A percentile compares a stretch with the other conserved stretches of the same genome.
Evolutionary conservation across 1,140 invertebrate genomes (phyloP).

Genomic region (Hydropsyche tenuis): DNA sequence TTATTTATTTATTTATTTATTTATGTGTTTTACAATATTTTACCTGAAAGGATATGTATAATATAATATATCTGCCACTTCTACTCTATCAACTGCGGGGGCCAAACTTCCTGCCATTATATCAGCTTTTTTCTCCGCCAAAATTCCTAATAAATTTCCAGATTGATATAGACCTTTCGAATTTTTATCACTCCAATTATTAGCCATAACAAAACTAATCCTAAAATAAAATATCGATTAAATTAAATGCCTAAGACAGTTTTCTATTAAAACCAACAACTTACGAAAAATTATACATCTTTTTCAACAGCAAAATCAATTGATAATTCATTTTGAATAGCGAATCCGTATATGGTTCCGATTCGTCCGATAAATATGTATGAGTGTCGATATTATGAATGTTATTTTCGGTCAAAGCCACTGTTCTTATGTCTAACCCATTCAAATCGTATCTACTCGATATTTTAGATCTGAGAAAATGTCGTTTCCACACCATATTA

Average conservation of each 20-base stretch:
- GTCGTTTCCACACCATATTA: constrained; percentile 22
- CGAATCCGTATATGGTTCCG: constrained; percentile 38
- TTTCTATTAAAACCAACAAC: background rate
- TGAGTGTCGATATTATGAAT: constrained; percentile 15
- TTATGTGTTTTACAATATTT: constrained; percentile 14
- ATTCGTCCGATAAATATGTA: constrained; percentile 40
- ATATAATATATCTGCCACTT: constrained; percentile 41
- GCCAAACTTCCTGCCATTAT: constrained; percentile 47
- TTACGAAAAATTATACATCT: constrained; percentile 48
- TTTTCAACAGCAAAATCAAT: constrained; percentile 36
- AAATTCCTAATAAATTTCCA: constrained; percentile 45
- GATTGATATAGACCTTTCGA: constrained; percentile 46
- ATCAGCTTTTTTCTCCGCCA: constrained; percentile 46
- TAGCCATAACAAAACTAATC: constrained; percentile 42
- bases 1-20: background rate
- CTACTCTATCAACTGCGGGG: constrained; percentile 38
- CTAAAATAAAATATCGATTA: constrained; percentile 11
- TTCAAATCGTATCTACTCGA: constrained; percentile 36
- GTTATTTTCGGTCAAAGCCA: constrained; percentile 35
- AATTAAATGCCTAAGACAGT: no score
- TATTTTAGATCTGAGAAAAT: constrained; percentile 28
- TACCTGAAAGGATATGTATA: constrained; percentile 49
- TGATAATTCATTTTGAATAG: constrained; percentile 46
- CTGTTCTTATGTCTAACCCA: constrained; percentile 37
- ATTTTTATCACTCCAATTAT: constrained; percentile 50